Base-by-base conservation (phyloP, 2,797 vertebrate genomes). In the Discoglossus pictus region DNA sequence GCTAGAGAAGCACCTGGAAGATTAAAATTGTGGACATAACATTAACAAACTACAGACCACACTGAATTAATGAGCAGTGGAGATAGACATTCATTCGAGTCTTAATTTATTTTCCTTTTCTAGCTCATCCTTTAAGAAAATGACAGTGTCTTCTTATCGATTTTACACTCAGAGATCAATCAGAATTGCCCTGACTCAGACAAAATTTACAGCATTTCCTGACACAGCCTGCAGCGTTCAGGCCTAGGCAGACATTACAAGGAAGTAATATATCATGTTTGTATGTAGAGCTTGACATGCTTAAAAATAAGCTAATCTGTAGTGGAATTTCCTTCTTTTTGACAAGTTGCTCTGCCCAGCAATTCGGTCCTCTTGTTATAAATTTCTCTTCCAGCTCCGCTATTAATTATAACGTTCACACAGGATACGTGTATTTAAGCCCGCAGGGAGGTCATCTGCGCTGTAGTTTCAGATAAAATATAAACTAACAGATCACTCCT, bases 121-220 rank as follows among this genome's bases (percentile, higher is more conserved):
- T 84, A 86, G 89, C 91, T 94, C 93, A 97, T 97, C 92, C 90
- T 94, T 98, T 96, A 95, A 93, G 95, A 95, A 98, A 95, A 98
- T 98, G 95, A 98, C 95, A 96, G 93, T 89, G 92, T 93, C 94
- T 92, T 89, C 91, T 93, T 96, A 98, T 99, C 87, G 94, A 98
- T 98, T 96, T 95, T 94, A 96, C 93, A 91, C 92, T 93, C 91
- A 89, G 92, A 96, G 93, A 98, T 98, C 94, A 96, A 98, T 98
- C 97, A 97, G 92, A 90, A 92, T 94, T 92, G 89, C 83, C 92
- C 93, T 93, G 93, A 96, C 93, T 94, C 93, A 91, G 94, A 93
- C 90, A 93, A 94, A 94, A 97, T 96, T 91, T 95, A 93, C 92
- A 91, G 86, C 89, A 80, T 82, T 84, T 87, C 85, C 82, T 88